phyloP scores from a whole-genome alignment of 2,797 vertebrate species.

The Cirrhinus molitorella region DNA sequence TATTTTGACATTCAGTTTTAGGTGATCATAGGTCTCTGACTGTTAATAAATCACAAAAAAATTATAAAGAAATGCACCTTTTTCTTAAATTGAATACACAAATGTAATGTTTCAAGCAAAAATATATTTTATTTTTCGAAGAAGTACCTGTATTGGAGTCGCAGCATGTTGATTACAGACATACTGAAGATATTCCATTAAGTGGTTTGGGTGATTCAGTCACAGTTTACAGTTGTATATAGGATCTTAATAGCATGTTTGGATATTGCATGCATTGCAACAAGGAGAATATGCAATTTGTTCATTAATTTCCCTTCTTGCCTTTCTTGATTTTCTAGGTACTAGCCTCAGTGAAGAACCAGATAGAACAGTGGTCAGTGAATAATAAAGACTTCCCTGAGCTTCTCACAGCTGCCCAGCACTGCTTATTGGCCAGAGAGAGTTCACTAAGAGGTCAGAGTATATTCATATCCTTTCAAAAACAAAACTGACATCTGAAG shows the following conservation, averaged over 20 bases:
- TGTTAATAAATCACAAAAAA: too few species aligned
- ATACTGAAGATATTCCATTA: not conserved
- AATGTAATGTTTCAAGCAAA: not conserved
- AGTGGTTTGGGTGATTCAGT: not conserved
- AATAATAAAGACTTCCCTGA: slow-evolving; percentile 87
- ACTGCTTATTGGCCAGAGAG: slow-evolving; percentile 92
- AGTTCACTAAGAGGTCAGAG: slow-evolving; percentile 71
- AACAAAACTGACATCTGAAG: too few species aligned
- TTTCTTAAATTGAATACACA: not conserved
- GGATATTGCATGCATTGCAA: not conserved
- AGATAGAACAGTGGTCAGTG: slow-evolving; percentile 89
- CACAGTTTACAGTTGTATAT: not conserved
- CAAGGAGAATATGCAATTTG: too few species aligned
- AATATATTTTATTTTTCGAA: not conserved
- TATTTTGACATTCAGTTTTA: not conserved
- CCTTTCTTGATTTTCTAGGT: slow-evolving; percentile 79
- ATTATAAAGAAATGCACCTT: not conserved
- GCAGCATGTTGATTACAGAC: not conserved
- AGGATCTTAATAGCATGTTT: not conserved
- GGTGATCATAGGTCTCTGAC: not conserved
- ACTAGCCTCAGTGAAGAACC: slow-evolving; percentile 93
- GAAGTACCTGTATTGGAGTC: not conserved
- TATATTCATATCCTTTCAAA: slow-evolving; percentile 54
- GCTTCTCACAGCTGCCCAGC: slow-evolving; percentile 90
- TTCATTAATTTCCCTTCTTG: not conserved